Base-by-base conservation (phyloP, 2,797 vertebrate species). In the Notolabrus celidotus region DNA sequence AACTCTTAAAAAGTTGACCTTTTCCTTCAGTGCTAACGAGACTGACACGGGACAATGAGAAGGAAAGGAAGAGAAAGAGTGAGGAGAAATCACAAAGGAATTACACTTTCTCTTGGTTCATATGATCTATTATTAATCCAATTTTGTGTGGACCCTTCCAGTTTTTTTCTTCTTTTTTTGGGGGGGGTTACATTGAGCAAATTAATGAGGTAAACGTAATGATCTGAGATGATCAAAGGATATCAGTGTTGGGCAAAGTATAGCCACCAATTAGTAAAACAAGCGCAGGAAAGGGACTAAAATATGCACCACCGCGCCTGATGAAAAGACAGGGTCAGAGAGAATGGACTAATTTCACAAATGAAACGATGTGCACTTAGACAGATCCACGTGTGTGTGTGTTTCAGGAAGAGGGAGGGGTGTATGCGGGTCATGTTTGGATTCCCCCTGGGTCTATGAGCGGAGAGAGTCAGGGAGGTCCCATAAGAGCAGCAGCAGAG, bases 171-270 rank as follows among this genome's bases (percentile, higher is more conserved):
- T 83, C 82, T 84, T 80, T 56, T 67, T 59, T 51, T 31, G 61
- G 58, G 53, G 23, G 52, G 75, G 72, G 87, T 90, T 87, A 91
- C 89, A 91, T 90, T 79, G 86, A 88, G 89, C 73, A 92, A 93
- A 94, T 94, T 95, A 95, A 95, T 93, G 94, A 95, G 93, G 93
- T 94, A 94, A 94, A 94, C 77, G 94, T 95, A 95, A 94, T 95
- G 93, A 95, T 95, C 91, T 92, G 88, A 90, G 86, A 94, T 94
- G 94, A 95, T 95, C 94, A 95, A 95, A 95, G 93, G 86, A 92
- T 92, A 94, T 93, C 92, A 91, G 92, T 89, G 91, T 90, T 92
- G 91, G 93, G 93, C 91, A 90, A 92, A 93, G 91, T 92, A 92
- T 87, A 93, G 92, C 92, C 94, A 94, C 92, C 93, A 95, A 95